Evolutionary conservation across 2,797 vertebrate genomes (phyloP).

Genomic region (Ciconia nigra): DNA sequence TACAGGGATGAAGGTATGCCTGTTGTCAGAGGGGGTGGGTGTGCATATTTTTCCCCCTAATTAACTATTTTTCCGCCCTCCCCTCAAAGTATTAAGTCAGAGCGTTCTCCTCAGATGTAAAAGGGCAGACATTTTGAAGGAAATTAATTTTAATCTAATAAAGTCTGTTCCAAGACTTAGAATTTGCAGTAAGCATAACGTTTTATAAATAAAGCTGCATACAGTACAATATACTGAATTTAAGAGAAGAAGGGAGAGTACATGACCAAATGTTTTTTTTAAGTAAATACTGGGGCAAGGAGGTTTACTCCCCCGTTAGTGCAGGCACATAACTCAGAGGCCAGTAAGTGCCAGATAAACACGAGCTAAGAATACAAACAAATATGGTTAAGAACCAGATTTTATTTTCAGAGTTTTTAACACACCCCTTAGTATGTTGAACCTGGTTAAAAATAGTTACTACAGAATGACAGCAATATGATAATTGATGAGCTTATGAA

Average conservation of each 20-base stretch:
- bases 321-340: not conserved
- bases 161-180: constrained; percentile 37
- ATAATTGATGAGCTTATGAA: not conserved
- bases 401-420: not conserved
- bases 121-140: constrained; percentile 48
- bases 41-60: not conserved
- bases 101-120: constrained; percentile 58
- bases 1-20: not conserved
- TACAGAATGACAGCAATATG: not conserved
- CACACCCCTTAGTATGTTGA: not conserved
- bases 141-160: constrained; percentile 69
- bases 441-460: not conserved
- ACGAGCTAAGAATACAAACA: not conserved
- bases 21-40: not conserved
- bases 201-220: not conserved
- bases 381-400: not conserved
- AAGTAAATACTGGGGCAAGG: not conserved
- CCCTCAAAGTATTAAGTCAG: constrained; percentile 51
- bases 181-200: constrained; percentile 2
- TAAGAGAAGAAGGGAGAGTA: not conserved
- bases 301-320: not conserved
- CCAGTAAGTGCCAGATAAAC: not conserved
- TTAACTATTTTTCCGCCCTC: not conserved
- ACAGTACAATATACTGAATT: not conserved
- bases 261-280: not conserved